phyloP scores from a whole-genome alignment of 2,888 invertebrate species.

The Lacanobia wlatinum region DNA sequence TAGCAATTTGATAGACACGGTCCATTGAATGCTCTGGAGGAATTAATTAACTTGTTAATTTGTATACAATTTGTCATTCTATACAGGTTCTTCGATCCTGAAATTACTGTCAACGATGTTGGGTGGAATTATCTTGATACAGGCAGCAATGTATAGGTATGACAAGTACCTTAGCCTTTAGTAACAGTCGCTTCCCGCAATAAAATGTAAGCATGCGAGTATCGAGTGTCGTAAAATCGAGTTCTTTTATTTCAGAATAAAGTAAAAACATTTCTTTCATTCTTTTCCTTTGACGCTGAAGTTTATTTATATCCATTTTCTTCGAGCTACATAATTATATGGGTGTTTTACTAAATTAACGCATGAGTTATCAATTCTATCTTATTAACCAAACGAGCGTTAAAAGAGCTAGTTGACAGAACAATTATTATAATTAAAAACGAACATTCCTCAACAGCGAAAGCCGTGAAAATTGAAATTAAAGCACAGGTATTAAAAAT shows the following conservation, averaged over 20 bases:
- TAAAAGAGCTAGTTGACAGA: not conserved
- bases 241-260: conserved; percentile 10
- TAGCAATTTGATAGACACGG: conserved; percentile 47
- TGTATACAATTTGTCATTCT: conserved; percentile 49
- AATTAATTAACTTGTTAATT: conserved; percentile 58
- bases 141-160: conserved; percentile 14
- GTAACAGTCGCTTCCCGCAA: conserved; percentile 20
- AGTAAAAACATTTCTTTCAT: conserved; percentile 16
- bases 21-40: conserved; percentile 45
- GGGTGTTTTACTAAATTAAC: not conserved
- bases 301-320: not conserved
- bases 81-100: conserved; percentile 20
- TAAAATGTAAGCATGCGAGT: conserved; percentile 33
- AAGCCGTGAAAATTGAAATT: not conserved
- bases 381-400: not conserved
- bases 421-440: not conserved
- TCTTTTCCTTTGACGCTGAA: not conserved
- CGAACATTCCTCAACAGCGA: not conserved
- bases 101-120: conserved; percentile 34
- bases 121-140: conserved; percentile 47
- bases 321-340: conserved; percentile 2
- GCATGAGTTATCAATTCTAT: not conserved
- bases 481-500: conserved; percentile 26
- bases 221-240: conserved; percentile 25
- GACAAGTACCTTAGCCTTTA: conserved; percentile 23